phyloP scores from a whole-genome alignment of 2,888 invertebrate species.

The Leptinotarsa haldemani region DNA sequence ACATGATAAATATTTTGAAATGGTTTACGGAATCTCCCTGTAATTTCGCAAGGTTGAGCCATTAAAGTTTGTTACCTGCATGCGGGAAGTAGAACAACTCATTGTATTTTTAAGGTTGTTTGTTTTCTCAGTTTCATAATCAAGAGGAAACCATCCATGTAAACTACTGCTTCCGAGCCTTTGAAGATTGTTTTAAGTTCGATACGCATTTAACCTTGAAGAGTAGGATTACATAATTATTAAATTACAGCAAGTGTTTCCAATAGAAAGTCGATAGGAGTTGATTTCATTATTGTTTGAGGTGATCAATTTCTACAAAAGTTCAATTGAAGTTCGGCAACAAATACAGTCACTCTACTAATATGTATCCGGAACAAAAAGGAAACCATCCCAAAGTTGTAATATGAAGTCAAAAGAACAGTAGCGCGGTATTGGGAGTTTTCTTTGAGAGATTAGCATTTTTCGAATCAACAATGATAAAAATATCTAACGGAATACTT shows the following conservation, averaged over 20 bases:
- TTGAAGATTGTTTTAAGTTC: neutral
- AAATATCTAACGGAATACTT: too few relatives aligned
- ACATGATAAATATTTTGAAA: neutral
- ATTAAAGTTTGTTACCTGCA: neutral
- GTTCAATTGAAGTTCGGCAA: too few relatives aligned
- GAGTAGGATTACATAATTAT: neutral
- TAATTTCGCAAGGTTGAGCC: slow-evolving; percentile 5
- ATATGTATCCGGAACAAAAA: too few relatives aligned
- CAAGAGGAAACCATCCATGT: slow-evolving; percentile 3
- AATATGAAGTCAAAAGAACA: too few relatives aligned
- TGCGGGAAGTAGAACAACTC: slow-evolving; percentile 2
- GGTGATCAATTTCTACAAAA: neutral
- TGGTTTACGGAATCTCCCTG: neutral
- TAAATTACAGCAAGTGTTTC: neutral
- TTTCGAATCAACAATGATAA: too few relatives aligned
- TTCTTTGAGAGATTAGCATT: too few relatives aligned
- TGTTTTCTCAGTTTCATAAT: slow-evolving; percentile 2
- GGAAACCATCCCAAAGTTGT: too few relatives aligned
- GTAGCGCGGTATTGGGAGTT: too few relatives aligned
- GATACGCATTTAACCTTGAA: neutral
- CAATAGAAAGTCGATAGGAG: too few relatives aligned
- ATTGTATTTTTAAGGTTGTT: slow-evolving; percentile 15
- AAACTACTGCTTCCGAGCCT: neutral
- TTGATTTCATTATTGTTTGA: too few relatives aligned
- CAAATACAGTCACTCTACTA: too few relatives aligned